These are phyloP conservation scores for Columba guinea DNA, from an alignment of 2,797 vertebrate genomes.

Conservation along the genomic window DNA sequence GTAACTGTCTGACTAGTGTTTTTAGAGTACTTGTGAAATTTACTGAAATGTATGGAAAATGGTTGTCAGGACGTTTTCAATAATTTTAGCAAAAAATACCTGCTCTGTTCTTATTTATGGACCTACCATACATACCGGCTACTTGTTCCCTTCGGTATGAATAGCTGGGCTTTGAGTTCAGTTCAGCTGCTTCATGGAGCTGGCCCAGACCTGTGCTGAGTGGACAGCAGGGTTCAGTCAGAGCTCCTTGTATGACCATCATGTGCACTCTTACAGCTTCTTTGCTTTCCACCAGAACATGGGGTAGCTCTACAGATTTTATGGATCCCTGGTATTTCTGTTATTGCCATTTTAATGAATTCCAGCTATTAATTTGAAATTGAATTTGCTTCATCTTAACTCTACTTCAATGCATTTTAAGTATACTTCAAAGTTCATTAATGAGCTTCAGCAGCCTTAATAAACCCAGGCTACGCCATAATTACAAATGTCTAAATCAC, in stretches of 20 bases:
- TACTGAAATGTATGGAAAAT: not conserved
- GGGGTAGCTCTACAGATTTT: not conserved
- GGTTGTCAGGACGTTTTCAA: not conserved
- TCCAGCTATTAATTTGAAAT: conserved; percentile 28
- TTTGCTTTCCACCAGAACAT: not conserved
- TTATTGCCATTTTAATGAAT: conserved; percentile 15
- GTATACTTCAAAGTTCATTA: conserved; percentile 40
- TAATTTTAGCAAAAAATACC: not conserved
- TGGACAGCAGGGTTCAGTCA: not conserved
- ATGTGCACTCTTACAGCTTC: not conserved
- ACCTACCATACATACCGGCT: not conserved
- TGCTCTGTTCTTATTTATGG: not conserved
- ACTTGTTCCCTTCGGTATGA: not conserved
- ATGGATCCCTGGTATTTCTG: not conserved
- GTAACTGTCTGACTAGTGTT: not conserved
- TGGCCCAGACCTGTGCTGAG: not conserved
- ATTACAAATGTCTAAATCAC: conserved; percentile 42
- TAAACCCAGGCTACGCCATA: conserved; percentile 3
- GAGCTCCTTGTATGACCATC: not conserved
- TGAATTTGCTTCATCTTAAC: not conserved
- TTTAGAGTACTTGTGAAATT: not conserved
- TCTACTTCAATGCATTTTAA: conserved; percentile 6
- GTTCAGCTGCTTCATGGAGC: not conserved
- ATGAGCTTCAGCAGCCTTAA: conserved; percentile 27
- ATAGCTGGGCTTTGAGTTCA: not conserved